Conservation (phyloP, 1,140 invertebrate species). For the Lordiphosa collinella region DNA sequence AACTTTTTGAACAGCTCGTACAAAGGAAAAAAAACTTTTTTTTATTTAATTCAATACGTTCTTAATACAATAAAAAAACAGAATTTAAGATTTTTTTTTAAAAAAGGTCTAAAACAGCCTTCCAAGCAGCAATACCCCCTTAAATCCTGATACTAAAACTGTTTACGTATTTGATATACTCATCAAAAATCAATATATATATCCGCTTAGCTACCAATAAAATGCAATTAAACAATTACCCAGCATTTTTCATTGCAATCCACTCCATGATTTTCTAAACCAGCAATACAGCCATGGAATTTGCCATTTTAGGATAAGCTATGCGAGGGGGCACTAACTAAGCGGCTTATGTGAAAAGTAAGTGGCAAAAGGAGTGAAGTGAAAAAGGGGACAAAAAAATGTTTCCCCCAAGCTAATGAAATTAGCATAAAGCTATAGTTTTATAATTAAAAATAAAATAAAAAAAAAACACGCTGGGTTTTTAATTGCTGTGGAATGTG, state of each 20-base stretch:
- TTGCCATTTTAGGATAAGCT: not conserved
- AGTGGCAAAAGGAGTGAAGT: not conserved
- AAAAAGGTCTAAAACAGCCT: too few species aligned
- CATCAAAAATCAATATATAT: not conserved
- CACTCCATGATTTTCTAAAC: conserved; percentile 13
- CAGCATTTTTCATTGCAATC: conserved; percentile 20
- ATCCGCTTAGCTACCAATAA: conserved; percentile 46
- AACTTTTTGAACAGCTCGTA: too few species aligned
- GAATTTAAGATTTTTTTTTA: too few species aligned
- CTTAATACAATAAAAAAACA: too few species aligned
- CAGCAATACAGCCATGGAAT: conserved; percentile 14
- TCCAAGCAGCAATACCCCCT: too few species aligned
- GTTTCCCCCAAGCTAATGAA: conserved; percentile 2
- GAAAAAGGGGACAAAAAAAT: not conserved
- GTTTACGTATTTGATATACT: too few species aligned
- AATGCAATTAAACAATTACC: conserved; percentile 59
- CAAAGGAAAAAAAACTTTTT: too few species aligned
- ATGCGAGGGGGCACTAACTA: conserved; percentile 12
- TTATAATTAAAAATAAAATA: conserved; percentile 68
- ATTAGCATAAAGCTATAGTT: conserved; percentile 57
- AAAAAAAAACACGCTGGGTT: conserved; percentile 34
- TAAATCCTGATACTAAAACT: too few species aligned
- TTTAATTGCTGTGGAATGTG: conserved; percentile 60
- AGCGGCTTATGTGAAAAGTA: conserved; percentile 18
- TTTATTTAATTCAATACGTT: too few species aligned